Evolutionary conservation across 2,113 vertebrate species (phyloP).

Genomic region (Leptobrachium ailaonicum): DNA sequence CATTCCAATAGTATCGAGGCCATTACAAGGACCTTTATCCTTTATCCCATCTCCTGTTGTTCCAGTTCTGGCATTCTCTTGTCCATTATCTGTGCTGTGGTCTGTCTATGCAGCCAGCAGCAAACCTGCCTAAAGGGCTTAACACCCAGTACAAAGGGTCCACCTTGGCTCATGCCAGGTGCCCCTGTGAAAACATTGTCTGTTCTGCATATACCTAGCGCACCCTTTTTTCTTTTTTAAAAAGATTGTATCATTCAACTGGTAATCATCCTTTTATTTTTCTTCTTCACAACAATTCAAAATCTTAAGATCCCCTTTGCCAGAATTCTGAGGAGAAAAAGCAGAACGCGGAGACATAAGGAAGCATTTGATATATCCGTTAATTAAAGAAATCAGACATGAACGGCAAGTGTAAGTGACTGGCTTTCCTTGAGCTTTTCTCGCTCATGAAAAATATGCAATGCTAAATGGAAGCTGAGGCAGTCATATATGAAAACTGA

Average conservation of each 20-base stretch:
- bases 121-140: no score
- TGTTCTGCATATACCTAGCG: no score
- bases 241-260: conserved; percentile 22
- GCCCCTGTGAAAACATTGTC: no score
- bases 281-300: not conserved
- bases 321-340: not conserved
- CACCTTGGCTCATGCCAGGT: no score
- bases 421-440: not conserved
- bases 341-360: not conserved
- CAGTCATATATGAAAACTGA: not conserved
- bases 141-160: no score
- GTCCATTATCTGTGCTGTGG: no score
- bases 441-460: not conserved
- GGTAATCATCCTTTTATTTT: conserved; percentile 9
- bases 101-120: no score
- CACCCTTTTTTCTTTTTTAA: no score
- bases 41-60: no score
- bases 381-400: conserved; percentile 7
- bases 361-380: conserved; percentile 14
- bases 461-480: not conserved
- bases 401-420: not conserved
- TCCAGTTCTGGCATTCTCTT: no score
- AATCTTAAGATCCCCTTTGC: not conserved
- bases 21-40: no score
- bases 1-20: no score